Evolutionary conservation across 2,888 invertebrate genomes (phyloP), one percentile per base, ranked within the genome.

Genomic region (Coronaproctus castanopsis): DNA sequence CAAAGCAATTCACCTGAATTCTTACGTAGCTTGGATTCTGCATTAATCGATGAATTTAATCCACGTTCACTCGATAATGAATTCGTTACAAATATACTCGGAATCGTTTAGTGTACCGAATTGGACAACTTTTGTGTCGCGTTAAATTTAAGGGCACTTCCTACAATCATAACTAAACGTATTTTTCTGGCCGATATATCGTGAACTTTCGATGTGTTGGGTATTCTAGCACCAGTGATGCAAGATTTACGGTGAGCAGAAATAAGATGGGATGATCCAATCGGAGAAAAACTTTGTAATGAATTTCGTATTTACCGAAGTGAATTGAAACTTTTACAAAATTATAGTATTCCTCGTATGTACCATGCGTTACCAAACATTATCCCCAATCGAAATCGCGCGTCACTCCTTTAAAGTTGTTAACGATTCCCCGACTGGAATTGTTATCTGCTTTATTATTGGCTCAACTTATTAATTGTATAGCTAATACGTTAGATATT

Each of bases 401-500:
- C 52, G 60, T 60, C 2, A 57, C 60, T 2, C 60, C 60, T 1
- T 3, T 52, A 5, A 60, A 52, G 22, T 14, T 2, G 1, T 21
- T 57, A 18, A 57, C 55, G 1, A 55, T 64, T 10, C 64, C 63
- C 1, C 54, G 62, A 2, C 54, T 64, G 10, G 63, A 64, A 54
- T 24, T n/a, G n/a, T n/a, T n/a, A n/a, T n/a, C n/a, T n/a, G n/a
- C n/a, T n/a, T n/a, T n/a, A n/a, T n/a, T n/a, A n/a, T n/a, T n/a
- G n/a, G n/a, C n/a, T n/a, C n/a, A n/a, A n/a, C n/a, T n/a, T n/a
- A n/a, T n/a, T n/a, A n/a, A n/a, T n/a, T n/a, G n/a, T n/a, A n/a
- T n/a, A n/a, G n/a, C n/a, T n/a, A n/a, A n/a, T n/a, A n/a, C n/a
- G n/a, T n/a, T n/a, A n/a, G n/a, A n/a, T n/a, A n/a, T n/a, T n/a